Percentiles rank a stretch among this genome's conserved stretches.
These are phyloP conservation scores for Abrostola triplasia DNA, from an alignment of 2,888 invertebrate genomes.

Conservation along the genomic window DNA sequence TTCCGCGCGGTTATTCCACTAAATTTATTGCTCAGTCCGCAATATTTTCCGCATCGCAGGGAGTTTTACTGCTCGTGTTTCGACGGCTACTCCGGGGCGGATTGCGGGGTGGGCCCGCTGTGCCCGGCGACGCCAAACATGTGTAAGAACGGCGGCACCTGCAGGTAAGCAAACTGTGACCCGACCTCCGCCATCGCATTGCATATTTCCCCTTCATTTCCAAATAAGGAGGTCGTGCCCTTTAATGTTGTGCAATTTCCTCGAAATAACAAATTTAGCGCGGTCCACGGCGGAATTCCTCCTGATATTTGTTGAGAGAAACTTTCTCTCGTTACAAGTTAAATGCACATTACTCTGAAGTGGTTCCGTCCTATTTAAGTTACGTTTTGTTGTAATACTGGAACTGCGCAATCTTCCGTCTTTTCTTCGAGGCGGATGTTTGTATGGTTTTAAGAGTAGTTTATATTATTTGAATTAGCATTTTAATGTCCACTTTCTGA, in stretches of 20 bases:
- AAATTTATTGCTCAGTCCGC: constrained; percentile 30
- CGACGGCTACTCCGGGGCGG: constrained; percentile 92
- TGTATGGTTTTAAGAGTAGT: constrained; percentile 3
- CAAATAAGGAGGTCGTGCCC: constrained; percentile 54
- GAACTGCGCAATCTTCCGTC: constrained; percentile 4
- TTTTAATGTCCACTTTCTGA: neutral
- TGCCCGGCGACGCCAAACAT: constrained; percentile 89
- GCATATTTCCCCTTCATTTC: constrained; percentile 43
- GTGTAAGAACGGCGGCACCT: constrained; percentile 94
- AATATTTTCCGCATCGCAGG: constrained; percentile 78
- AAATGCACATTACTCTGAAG: constrained; percentile 66
- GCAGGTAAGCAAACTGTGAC: constrained; percentile 90
- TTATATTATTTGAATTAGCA: constrained; percentile 1
- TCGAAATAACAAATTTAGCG: constrained; percentile 68
- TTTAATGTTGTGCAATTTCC: constrained; percentile 69
- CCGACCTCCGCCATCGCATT: neutral
- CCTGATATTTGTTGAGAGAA: constrained; percentile 66
- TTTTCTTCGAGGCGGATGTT: constrained; percentile 3
- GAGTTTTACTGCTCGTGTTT: constrained; percentile 94
- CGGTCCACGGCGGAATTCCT: constrained; percentile 62
- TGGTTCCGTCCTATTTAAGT: constrained; percentile 52
- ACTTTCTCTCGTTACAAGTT: constrained; percentile 69
- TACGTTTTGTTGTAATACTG: constrained; percentile 8
- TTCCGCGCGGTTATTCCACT: constrained; percentile 44
- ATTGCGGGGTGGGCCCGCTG: constrained; percentile 94